Conservation (phyloP, 2,797 vertebrate species). For the Galagoides demidoff region DNA sequence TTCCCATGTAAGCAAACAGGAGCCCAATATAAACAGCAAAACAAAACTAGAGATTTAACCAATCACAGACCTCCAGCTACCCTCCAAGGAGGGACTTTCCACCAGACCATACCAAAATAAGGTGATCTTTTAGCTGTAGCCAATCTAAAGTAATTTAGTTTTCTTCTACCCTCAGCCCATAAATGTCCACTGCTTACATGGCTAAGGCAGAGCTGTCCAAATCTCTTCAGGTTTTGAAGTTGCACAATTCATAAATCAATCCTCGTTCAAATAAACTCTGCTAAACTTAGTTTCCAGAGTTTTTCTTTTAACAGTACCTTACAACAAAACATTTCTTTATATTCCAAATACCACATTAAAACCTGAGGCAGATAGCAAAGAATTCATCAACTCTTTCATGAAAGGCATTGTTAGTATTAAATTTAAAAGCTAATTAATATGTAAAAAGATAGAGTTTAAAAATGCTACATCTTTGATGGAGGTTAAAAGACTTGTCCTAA, state of each 20-base stretch:
- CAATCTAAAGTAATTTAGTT: background rate
- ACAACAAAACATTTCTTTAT: background rate
- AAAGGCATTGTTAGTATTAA: background rate
- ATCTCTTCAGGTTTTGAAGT: background rate
- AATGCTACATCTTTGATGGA: background rate
- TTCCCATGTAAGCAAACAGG: background rate
- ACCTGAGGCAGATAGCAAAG: background rate
- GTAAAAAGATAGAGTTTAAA: conserved; percentile 14
- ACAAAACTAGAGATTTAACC: background rate
- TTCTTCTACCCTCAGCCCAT: background rate
- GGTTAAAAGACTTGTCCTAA: background rate
- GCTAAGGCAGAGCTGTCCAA: background rate
- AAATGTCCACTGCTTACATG: background rate
- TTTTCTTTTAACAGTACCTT: background rate
- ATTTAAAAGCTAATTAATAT: conserved; percentile 40
- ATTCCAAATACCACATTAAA: conserved; percentile 43
- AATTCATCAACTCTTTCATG: background rate
- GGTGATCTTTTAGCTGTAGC: background rate
- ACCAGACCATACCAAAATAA: background rate
- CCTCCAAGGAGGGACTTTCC: background rate
- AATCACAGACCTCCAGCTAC: background rate
- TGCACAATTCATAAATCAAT: background rate
- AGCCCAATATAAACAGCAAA: background rate
- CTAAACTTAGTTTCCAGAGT: background rate
- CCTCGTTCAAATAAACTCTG: background rate